These are phyloP conservation scores for Sisor rabdophorus DNA, from an alignment of 2,113 vertebrate species.

Conservation along the genomic window DNA sequence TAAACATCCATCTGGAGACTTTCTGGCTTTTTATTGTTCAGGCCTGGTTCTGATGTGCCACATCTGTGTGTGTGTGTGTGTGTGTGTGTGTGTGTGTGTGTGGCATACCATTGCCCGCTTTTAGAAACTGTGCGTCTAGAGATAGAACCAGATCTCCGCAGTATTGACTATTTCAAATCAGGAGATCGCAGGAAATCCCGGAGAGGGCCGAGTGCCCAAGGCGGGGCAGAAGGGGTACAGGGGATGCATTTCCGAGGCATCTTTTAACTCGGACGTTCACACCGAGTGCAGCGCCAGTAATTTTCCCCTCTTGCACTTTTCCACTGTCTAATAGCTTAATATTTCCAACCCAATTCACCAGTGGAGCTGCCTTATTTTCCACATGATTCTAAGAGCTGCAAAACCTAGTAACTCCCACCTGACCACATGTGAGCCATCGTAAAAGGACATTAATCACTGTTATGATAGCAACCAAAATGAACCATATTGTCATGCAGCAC, in stretches of 20 bases:
- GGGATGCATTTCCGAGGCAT: constrained; percentile 26
- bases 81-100: not conserved
- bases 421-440: not conserved
- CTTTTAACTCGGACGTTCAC: constrained; percentile 42
- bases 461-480: not conserved
- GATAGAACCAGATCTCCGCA: constrained; percentile 34
- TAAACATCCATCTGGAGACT: constrained; percentile 11
- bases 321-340: constrained; percentile 28
- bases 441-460: not conserved
- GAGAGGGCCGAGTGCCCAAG: not conserved
- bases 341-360: constrained; percentile 34
- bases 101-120: constrained; percentile 6
- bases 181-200: too few species aligned
- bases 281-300: constrained; percentile 39
- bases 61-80: constrained; percentile 14
- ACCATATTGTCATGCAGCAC: not conserved
- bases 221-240: not conserved
- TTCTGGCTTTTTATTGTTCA: constrained; percentile 23
- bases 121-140: not conserved
- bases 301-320: constrained; percentile 43
- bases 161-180: constrained; percentile 45
- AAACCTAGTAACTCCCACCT: not conserved
- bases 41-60: constrained; percentile 11
- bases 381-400: constrained; percentile 5
- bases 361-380: not conserved